A percentile compares a stretch with the other conserved stretches of the same genome.
Evolutionary conservation across 2,888 invertebrate genomes (phyloP).

Genomic region (Laspeyria flexula): DNA sequence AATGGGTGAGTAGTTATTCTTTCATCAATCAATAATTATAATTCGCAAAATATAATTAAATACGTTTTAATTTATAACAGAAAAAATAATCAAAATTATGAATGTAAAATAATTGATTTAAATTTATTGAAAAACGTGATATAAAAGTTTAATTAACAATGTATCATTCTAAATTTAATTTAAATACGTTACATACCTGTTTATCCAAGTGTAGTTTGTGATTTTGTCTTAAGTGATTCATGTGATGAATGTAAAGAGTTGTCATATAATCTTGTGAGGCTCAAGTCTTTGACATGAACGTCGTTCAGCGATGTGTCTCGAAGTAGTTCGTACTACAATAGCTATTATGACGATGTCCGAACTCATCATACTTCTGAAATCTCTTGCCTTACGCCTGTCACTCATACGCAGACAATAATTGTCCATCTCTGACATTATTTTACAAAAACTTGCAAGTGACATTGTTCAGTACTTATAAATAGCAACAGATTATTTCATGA

Average conservation of each 20-base stretch:
- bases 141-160: no score
- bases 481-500: neutral
- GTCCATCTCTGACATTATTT: slow-evolving; percentile 41
- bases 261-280: slow-evolving; percentile 13
- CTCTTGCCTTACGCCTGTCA: slow-evolving; percentile 64
- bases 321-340: slow-evolving; percentile 50
- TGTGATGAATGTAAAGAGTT: neutral
- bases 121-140: no score
- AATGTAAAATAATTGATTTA: no score
- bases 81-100: no score
- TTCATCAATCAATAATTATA: no score
- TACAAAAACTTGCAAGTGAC: slow-evolving; percentile 30
- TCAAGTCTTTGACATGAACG: slow-evolving; percentile 33
- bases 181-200: no score
- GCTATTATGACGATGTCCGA: slow-evolving; percentile 50
- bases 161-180: no score
- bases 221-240: neutral
- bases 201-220: no score
- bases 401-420: slow-evolving; percentile 58
- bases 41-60: no score
- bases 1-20: slow-evolving; percentile 83
- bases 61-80: no score
- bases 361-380: slow-evolving; percentile 55
- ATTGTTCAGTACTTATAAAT: slow-evolving; percentile 17
- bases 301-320: slow-evolving; percentile 43